A percentile compares a stretch with the other conserved stretches of the same genome.
These are phyloP conservation scores for Myotis findleyi DNA, from an alignment of 2,797 vertebrate genomes.

Conservation along the genomic window DNA sequence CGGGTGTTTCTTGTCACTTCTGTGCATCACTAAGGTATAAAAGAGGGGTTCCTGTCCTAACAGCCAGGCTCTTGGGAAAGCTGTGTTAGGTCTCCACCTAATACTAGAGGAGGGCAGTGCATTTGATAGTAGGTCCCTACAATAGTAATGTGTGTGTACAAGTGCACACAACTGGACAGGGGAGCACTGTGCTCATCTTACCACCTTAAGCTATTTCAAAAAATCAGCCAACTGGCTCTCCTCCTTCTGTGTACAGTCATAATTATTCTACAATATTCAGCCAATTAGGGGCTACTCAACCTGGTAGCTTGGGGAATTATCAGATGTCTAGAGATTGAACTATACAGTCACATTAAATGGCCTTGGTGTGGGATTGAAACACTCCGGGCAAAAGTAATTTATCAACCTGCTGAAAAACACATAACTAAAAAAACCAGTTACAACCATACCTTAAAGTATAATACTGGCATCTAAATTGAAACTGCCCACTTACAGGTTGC, in stretches of 20 bases:
- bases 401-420: background rate
- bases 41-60: background rate
- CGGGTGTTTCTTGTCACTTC: background rate
- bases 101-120: background rate
- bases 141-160: background rate
- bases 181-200: background rate
- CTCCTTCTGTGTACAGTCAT: background rate
- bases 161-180: background rate
- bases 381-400: background rate
- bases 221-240: background rate
- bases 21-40: no score
- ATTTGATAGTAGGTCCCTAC: background rate
- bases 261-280: background rate
- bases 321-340: background rate
- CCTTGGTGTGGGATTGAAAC: background rate
- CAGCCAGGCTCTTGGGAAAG: background rate
- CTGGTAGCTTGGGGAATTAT: background rate
- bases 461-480: background rate
- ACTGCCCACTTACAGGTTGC: background rate
- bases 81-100: background rate
- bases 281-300: background rate
- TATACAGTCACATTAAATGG: background rate
- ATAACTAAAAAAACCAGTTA: background rate
- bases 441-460: background rate
- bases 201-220: background rate